phyloP scores from a whole-genome alignment of 2,888 invertebrate genomes.

The Agrotis segetum region DNA sequence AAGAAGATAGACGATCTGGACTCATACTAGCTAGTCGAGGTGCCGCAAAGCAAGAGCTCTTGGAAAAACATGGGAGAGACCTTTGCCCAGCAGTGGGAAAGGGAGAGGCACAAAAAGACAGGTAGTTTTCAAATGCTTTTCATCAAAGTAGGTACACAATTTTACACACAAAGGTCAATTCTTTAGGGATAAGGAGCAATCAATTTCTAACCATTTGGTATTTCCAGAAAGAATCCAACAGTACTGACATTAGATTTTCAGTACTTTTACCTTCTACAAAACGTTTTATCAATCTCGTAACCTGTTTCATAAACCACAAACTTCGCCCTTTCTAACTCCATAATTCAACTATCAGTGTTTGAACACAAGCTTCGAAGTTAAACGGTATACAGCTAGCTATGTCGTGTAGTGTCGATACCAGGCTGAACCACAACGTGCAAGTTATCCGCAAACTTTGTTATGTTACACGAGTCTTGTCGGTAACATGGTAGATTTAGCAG shows the following conservation, averaged over 20 bases:
- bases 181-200: background rate
- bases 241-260: background rate
- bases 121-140: background rate
- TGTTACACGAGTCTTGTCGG: background rate
- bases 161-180: background rate
- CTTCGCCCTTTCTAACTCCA: conserved; percentile 19
- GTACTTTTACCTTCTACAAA: too few relatives aligned
- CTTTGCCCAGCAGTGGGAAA: too few relatives aligned
- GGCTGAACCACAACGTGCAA: conserved; percentile 25
- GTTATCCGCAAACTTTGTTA: conserved; percentile 48
- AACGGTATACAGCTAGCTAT: conserved; percentile 18
- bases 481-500: background rate
- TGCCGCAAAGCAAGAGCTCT: too few relatives aligned
- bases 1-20: too few relatives aligned
- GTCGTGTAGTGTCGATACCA: conserved; percentile 42
- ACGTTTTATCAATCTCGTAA: background rate
- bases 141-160: background rate
- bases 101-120: too few relatives aligned
- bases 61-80: too few relatives aligned
- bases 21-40: too few relatives aligned
- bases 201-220: background rate
- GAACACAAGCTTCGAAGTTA: conserved; percentile 37
- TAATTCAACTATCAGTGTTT: conserved; percentile 27
- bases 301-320: background rate
- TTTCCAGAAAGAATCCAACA: background rate